A percentile compares a stretch with the other conserved stretches of the same genome.
These are phyloP conservation scores for Drosophila neoperkinsi DNA, from an alignment of 2,888 invertebrate genomes.

Conservation along the genomic window DNA sequence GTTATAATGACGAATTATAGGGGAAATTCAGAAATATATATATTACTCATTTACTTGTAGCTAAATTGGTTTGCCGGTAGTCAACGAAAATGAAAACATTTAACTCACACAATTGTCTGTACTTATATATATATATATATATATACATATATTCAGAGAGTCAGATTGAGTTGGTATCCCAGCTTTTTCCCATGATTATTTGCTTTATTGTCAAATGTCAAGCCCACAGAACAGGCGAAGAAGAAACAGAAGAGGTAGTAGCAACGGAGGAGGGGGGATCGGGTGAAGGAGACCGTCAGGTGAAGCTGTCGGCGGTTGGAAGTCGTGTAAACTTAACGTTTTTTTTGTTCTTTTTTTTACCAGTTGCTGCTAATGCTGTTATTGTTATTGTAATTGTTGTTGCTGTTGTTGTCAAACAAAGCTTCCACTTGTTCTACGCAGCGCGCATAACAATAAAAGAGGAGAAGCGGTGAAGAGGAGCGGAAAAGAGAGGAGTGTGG, in stretches of 20 bases:
- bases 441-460: constrained; percentile 68
- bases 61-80: background rate
- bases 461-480: constrained; percentile 10
- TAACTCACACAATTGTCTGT: constrained; percentile 12
- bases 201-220: constrained; percentile 83
- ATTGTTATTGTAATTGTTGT: constrained; percentile 46
- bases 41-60: background rate
- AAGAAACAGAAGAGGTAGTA: constrained; percentile 21
- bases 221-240: constrained; percentile 61
- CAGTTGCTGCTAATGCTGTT: constrained; percentile 56
- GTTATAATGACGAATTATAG: background rate
- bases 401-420: constrained; percentile 80
- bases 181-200: constrained; percentile 83
- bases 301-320: constrained; percentile 60
- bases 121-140: background rate
- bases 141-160: background rate
- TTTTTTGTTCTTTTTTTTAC: constrained; percentile 34
- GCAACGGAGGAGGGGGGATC: background rate
- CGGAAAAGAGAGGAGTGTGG: background rate
- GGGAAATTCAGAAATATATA: background rate
- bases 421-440: constrained; percentile 82
- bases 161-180: constrained; percentile 36
- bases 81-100: constrained; percentile 54
- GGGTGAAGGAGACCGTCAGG: constrained; percentile 45
- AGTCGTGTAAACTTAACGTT: constrained; percentile 80